Conservation (phyloP, 2,797 vertebrate genomes). For the Sardinella longiceps region DNA sequence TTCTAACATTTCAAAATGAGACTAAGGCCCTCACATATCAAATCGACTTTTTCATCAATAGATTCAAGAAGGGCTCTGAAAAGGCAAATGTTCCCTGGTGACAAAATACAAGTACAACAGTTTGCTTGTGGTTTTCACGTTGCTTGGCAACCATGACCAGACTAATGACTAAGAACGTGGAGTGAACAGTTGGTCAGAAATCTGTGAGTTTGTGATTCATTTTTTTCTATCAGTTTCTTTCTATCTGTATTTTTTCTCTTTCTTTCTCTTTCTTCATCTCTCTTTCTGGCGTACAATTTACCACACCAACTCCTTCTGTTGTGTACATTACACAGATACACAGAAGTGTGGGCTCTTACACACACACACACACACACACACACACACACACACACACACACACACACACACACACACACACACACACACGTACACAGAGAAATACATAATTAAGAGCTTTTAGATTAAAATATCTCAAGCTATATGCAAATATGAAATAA, state of each 20-base stretch:
- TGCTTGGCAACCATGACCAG: conserved; percentile 11
- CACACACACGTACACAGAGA: neutral
- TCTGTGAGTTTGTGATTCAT: neutral
- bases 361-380: conserved; percentile 26
- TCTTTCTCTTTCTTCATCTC: neutral
- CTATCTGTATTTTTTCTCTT: neutral
- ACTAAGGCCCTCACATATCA: neutral
- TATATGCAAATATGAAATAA: neutral
- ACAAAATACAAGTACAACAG: conserved; percentile 1
- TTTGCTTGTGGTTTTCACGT: neutral
- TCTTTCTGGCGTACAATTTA: neutral
- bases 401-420: neutral
- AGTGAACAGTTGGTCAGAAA: conserved; percentile 13
- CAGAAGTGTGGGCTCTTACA: neutral
- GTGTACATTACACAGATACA: neutral
- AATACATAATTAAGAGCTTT: too few relatives aligned
- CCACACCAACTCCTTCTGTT: neutral
- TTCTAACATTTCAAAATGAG: neutral
- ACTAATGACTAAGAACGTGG: neutral
- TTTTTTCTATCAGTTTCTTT: neutral
- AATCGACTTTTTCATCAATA: conserved; percentile 11
- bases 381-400: conserved; percentile 21
- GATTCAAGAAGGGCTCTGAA: neutral
- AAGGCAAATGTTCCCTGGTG: conserved; percentile 10
- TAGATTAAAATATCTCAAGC: neutral